Percentiles rank a stretch among this genome's conserved stretches.
These are phyloP conservation scores for Lithophane semibrunnea DNA, from an alignment of 2,888 invertebrate species.

Conservation along the genomic window DNA sequence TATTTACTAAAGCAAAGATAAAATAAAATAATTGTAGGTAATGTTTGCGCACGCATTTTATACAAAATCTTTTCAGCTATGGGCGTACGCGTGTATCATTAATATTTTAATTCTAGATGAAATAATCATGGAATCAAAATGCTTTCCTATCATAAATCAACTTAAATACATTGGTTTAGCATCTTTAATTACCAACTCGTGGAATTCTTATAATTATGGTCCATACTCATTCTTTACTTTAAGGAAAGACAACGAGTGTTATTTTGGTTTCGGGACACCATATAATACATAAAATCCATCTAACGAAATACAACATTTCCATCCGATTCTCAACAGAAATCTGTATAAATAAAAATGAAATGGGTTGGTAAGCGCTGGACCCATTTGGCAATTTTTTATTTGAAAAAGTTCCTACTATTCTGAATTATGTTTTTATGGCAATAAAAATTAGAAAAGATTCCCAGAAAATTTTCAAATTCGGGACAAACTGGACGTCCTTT, in stretches of 20 bases:
- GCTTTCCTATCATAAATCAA: neutral
- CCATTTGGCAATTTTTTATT: neutral
- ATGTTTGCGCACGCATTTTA: conserved; percentile 13
- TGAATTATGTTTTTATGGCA: neutral
- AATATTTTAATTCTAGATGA: conserved; percentile 8
- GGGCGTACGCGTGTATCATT: neutral
- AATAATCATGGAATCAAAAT: conserved; percentile 1
- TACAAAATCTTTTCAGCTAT: neutral
- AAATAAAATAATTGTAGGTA: neutral
- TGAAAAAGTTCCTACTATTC: neutral
- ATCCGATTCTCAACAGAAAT: neutral
- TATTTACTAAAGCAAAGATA: neutral
- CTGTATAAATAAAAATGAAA: neutral
- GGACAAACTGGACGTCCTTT: neutral
- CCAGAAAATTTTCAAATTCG: too few species aligned
- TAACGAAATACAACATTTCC: neutral
- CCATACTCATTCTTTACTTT: neutral
- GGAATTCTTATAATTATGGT: neutral
- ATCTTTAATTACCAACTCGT: neutral
- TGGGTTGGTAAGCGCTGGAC: neutral
- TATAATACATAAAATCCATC: neutral
- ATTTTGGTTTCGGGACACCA: neutral
- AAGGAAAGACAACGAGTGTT: too few species aligned
- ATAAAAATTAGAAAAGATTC: neutral
- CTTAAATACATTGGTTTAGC: neutral